Evolutionary conservation across 2,888 invertebrate species (phyloP), one percentile per base, ranked within the genome.

Genomic region (Tribolium freemani): DNA sequence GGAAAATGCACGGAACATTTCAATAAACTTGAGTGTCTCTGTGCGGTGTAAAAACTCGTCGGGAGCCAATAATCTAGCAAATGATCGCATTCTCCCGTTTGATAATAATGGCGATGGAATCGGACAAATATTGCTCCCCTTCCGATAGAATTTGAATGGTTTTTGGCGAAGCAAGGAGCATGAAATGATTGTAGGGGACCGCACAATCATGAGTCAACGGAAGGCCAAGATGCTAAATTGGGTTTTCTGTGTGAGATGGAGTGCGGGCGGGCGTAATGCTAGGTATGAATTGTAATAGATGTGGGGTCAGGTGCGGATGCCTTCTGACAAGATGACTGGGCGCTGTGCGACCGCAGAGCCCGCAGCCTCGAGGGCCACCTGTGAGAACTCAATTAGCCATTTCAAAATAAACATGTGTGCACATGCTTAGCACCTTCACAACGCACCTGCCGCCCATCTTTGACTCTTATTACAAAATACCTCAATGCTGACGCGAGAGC

Each of bases 221-320:
- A 80, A 79, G 76, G 77, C 77, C 77, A 75, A 76, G 79, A 78
- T 76, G 77, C 70, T 78, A 81, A 80, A 80, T 81, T 80, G 80
- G 78, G 80, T 80, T 80, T 81, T 80, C 80, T 80, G 73, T 78
- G 76, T 77, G 79, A 79, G 79, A 79, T 80, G 77, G 75, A 77
- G 74, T 75, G 74, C 76, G 75, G 75, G 75, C 73, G 74, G 76
- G 77, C 76, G 78, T 71, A 79, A 80, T 75, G 75, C 78, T 75
- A 76, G 76, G 75, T 75, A 78, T 77, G 78, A 79, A 79, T 80
- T 75, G 78, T 80, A 79, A 81, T 80, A 50, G 76, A 67, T 66
- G 66, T 66, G 71, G 60, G 69, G 66, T 71, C 66, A 71, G 66
- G 71, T 71, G 58, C 61, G 51, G 69, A 54, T 13, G 31, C 10